Base-by-base conservation (phyloP, 2,797 vertebrate genomes). In the Euphonia xanthogaster region DNA sequence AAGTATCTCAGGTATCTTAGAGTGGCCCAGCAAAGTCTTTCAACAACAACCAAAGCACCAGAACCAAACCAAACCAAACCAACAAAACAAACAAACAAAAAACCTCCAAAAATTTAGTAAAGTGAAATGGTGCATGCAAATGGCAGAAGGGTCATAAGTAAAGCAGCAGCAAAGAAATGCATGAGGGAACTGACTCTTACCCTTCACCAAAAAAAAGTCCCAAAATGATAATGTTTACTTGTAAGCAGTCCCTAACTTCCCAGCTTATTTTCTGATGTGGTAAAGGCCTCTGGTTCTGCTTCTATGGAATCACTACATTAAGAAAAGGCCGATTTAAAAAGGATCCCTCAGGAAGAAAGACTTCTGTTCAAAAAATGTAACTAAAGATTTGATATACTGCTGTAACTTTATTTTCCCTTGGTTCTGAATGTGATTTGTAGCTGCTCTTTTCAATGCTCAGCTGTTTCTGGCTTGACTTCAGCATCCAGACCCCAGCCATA, bases 141-240 rank as follows among this genome's bases (percentile, higher is more conserved):
- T 35, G 7, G 11, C 15, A 62, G 10, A 23, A 86, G 5, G 3
- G 12, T 77, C 14, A 6, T n/a, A 74, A 66, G 33, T 25, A 81
- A 61, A 57, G 17, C 18, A 48, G 28, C 0, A 0, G 8, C 37
- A 45, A 39, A 58, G 14, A 10, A 44, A 39, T 47, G 24, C 10
- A 10, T 51, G 47, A 70, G n/a, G 27, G 7, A 62, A 58, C 2
- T 1, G 3, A 63, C 18, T 55, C 37, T 66, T 88, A 27, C 15
- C 12, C 14, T 33, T 83, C 12, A 75, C 14, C 16, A 40, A 44
- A 61, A 50, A 40, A 27, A 27, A 27, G 13, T 6, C 22, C 11
- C 17, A 17, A 37, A 58, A 61, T 7, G 7, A 30, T 9, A 6
- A 13, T 23, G 3, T 45, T 77, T 55, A 25, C 7, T 17, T 63